Base-by-base conservation (phyloP, 1,140 invertebrate species). In the Diachasmimorpha longicaudata region DNA sequence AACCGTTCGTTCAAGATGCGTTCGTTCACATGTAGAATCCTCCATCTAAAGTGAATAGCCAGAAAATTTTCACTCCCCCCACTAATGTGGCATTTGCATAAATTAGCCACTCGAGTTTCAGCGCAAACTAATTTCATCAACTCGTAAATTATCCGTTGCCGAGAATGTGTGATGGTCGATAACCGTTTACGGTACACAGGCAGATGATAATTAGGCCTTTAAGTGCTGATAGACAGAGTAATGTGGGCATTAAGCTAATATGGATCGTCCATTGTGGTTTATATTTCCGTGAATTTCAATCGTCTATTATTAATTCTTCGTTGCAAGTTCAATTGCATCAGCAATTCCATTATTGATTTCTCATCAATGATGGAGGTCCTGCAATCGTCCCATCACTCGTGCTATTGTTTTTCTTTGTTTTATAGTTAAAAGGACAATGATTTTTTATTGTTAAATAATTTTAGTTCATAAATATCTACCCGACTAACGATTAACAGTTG, bases 201-300 rank as follows among this genome's bases (percentile, higher is more conserved):
- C 10, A 63, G 21, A 63, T n/a, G 58, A 63, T 63, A 63, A 63
- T 63, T 63, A 63, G 58, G 21, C 58, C 58, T 63, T 23, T 63
- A 63, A 63, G 58, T 63, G 58, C 16, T 63, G 58, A 63, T 63
- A 63, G 58, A 63, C 58, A 63, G 23, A 63, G 58, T 63, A 19
- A 63, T 63, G 31, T 25, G 21, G 19, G 58, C 58, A 63, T 63
- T 63, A 63, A 63, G 58, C 58, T 63, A 14, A 63, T 63, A 31
- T 63, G 13, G 8, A 8, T 63, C 23, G 19, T 63, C 58, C 21
- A 63, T 63, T 25, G 19, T 23, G 58, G 23, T 63, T 63, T 23
- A 63, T 63, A 63, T 25, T 63, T 9, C 58, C 19, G 21, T 63
- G 58, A 4, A 63, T 63, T 63, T 31, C 23, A 25, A 25, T 8